Base-by-base conservation (phyloP, 2,113 vertebrate genomes). In the Psittacus erithacus region DNA sequence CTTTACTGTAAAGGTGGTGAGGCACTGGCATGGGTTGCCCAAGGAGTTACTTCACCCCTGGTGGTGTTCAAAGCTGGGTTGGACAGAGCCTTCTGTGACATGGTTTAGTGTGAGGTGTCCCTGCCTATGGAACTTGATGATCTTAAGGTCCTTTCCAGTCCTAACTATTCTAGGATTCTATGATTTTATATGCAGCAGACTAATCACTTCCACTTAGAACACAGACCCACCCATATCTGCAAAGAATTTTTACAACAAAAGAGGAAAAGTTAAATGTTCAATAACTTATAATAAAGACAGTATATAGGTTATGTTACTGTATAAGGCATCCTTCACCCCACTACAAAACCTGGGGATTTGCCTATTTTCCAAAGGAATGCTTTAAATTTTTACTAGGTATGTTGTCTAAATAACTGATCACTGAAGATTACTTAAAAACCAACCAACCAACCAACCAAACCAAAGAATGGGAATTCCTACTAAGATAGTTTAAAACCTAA, bases 401-500 rank as follows among this genome's bases (percentile, higher is more conserved):
- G 1, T 38, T 90, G 17, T 60, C 31, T 53, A 50, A 80, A 33
- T 46, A 31, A 67, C 9, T 55, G 31, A 29, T 12, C 78, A 52
- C 19, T 77, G 12, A 55, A 64, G 19, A 16, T 52, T 74, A 38
- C 17, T 92, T 81, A 3, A 23, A 88, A 80, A 39, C 64, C 80
- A 62, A n/a, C 27, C 23, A 78, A 53, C 29, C 23, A 73, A 89
- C 49, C 49, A 38, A 25, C 27, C 73, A 41, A 50, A 50, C 29
- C 71, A 25, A 94, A 92, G 29, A 90, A 29, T 70, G 6, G 28
- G 27, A 93, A 74, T 57, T 78, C 35, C n/a, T 68, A 60, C 44
- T 59, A 86, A 96, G 83, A 75, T 3, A 33, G 7, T 77, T 95
- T 86, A 77, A 94, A 97, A 53, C 17, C 31, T 47, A 92, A 84